Percentiles rank a stretch among this genome's conserved stretches.
These are phyloP conservation scores for Halcyon badia DNA, from an alignment of 2,797 vertebrate genomes.

Conservation along the genomic window DNA sequence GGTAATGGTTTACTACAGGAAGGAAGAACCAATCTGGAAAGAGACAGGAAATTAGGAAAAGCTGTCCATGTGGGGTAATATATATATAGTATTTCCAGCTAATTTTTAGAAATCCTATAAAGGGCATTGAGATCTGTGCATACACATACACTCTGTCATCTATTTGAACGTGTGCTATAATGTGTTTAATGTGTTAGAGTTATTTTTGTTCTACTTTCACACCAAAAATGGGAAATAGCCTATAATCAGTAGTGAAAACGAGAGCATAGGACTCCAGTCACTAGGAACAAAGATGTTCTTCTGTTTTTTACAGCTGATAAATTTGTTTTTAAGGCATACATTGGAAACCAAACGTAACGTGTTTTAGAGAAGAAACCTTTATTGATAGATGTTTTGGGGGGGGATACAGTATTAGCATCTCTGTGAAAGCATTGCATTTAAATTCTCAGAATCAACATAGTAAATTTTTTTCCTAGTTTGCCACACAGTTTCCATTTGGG, in stretches of 20 bases:
- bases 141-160: not conserved
- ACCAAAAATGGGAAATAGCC: slow-evolving; percentile 18
- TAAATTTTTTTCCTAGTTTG: slow-evolving; percentile 63
- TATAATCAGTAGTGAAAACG: slow-evolving; percentile 66
- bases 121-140: not conserved
- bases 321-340: slow-evolving; percentile 74
- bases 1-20: not conserved
- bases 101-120: not conserved
- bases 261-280: slow-evolving; percentile 75
- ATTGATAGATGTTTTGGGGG: not conserved
- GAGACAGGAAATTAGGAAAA: not conserved
- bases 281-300: slow-evolving; percentile 77
- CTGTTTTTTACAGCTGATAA: slow-evolving; percentile 78
- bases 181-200: not conserved
- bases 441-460: slow-evolving; percentile 64
- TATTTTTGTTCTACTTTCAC: slow-evolving; percentile 60
- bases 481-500: slow-evolving; percentile 63
- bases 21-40: not conserved
- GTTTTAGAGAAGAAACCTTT: slow-evolving; percentile 56
- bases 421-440: slow-evolving; percentile 53
- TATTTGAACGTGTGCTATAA: not conserved
- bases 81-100: not conserved
- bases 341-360: slow-evolving; percentile 65
- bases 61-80: not conserved
- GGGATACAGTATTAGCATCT: slow-evolving; percentile 59